Percentiles rank a stretch among this genome's conserved stretches.
These are phyloP conservation scores for Nemopilema nomurai DNA, from an alignment of 30 jellyfish, hydroid and myxozoan genomes.

Conservation along the genomic window DNA sequence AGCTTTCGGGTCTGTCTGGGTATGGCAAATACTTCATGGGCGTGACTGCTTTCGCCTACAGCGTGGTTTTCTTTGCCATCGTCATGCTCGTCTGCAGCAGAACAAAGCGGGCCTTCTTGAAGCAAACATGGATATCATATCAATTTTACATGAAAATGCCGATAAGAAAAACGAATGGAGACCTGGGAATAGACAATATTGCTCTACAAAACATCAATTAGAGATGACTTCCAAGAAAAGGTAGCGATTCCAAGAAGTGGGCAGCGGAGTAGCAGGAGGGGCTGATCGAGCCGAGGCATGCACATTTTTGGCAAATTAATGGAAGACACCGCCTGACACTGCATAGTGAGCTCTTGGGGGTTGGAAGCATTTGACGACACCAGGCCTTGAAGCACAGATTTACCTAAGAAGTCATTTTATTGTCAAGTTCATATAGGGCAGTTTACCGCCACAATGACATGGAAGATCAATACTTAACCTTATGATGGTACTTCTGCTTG, in stretches of 20 bases:
- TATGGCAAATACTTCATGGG: slow-evolving; percentile 19
- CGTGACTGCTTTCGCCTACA: slow-evolving; percentile 1
- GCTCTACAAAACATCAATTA: not conserved
- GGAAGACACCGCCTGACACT: not conserved
- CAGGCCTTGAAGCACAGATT: too few species aligned
- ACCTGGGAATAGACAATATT: not conserved
- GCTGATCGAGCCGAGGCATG: not conserved
- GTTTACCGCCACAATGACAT: too few species aligned
- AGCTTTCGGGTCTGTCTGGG: not conserved
- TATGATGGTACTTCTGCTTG: too few species aligned
- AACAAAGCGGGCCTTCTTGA: slow-evolving; percentile 23
- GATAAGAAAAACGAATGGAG: not conserved
- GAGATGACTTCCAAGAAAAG: not conserved
- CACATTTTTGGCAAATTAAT: not conserved
- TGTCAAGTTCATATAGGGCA: too few species aligned
- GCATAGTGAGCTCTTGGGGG: too few species aligned
- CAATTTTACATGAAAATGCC: not conserved
- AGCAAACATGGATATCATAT: slow-evolving; percentile 33
- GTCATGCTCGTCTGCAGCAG: slow-evolving; percentile 22
- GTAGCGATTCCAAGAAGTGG: not conserved
- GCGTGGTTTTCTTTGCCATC: slow-evolving; percentile 10
- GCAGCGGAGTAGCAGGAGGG: not conserved
- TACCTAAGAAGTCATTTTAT: too few species aligned
- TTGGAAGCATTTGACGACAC: too few species aligned
- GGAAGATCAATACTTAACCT: too few species aligned